Base-by-base conservation (phyloP, 2,888 invertebrate genomes). In the Platypus cylindrus region DNA sequence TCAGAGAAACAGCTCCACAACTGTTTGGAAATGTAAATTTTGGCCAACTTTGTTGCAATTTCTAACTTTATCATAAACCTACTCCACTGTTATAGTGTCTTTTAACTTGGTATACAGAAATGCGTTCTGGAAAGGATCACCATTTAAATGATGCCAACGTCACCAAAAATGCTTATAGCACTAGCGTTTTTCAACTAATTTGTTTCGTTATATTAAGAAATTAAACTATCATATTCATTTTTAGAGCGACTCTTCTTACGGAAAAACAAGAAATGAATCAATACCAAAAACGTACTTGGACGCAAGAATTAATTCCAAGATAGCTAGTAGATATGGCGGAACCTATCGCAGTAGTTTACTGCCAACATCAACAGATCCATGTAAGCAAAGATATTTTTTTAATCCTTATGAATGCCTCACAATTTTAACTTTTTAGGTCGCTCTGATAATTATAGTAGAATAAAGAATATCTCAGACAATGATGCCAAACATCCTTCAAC, bases 401-500 rank as follows among this genome's bases (percentile, higher is more conserved):
- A 30, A 16, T 4, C 23, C 9, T 5, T 15, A 28, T 7, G 2
- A 3, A 18, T 15, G 34, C n/a, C 26, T 26, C 14, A 26, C 13
- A 30, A 18, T 30, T 22, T 31, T 11, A 16, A 15, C 17, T 32
- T 48, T 46, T 34, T 26, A 47, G 45, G 45, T 23, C 31, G 34
- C 5, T 15, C 35, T 12, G 42, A 44, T 8, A 36, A 30, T 8
- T 39, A n/a, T n/a, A n/a, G 46, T 16, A 45, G 49, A 31, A 41
- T 48, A 13, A 55, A 55, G 43, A 45, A 52, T 4, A 12, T 46
- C 15, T 16, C 51, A 34, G 53, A 62, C 32, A 65, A 61, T 45
- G 63, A 63, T 13, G 52, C 56, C 12, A 53, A 44, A 34, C 63
- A 65, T 51, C 62, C 65, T 14, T 62, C 62, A 11, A 54, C 63